Percentiles rank a stretch among this genome's conserved stretches.
Evolutionary conservation across 1,140 invertebrate genomes (phyloP).

Genomic region (Tetramorium alpestre): DNA sequence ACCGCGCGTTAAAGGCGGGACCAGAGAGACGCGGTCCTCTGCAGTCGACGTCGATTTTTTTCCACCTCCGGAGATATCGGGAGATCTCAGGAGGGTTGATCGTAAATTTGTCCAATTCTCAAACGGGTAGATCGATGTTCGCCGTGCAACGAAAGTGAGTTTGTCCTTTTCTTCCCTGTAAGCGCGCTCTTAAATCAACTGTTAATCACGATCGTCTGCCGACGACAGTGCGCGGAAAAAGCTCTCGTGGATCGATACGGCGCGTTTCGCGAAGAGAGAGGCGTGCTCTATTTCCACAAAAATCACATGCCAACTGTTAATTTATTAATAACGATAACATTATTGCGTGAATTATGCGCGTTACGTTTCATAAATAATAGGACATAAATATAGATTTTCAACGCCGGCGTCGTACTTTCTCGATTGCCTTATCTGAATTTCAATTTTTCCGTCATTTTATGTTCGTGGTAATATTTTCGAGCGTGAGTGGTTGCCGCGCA

Average conservation of each 20-base stretch:
- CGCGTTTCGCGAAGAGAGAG: neutral
- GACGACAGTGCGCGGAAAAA: neutral
- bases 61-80: neutral
- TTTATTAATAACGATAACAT: neutral
- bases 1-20: constrained; percentile 5
- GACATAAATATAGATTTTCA: neutral
- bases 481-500: neutral
- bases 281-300: neutral
- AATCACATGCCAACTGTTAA: neutral
- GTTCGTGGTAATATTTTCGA: neutral
- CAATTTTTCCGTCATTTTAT: neutral
- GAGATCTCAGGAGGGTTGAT: constrained; percentile 46
- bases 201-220: constrained; percentile 53
- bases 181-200: constrained; percentile 47
- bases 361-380: neutral
- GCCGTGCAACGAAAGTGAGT: constrained; percentile 31
- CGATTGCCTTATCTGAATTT: neutral
- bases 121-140: constrained; percentile 9
- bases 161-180: neutral
- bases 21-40: neutral
- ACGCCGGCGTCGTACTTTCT: neutral
- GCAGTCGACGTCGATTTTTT: constrained; percentile 23
- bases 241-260: neutral
- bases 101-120: constrained; percentile 65
- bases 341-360: neutral